Percentiles rank a stretch among this genome's conserved stretches.
Conservation (phyloP, 2,797 vertebrate species). For the Mormyrops boulengeri region DNA sequence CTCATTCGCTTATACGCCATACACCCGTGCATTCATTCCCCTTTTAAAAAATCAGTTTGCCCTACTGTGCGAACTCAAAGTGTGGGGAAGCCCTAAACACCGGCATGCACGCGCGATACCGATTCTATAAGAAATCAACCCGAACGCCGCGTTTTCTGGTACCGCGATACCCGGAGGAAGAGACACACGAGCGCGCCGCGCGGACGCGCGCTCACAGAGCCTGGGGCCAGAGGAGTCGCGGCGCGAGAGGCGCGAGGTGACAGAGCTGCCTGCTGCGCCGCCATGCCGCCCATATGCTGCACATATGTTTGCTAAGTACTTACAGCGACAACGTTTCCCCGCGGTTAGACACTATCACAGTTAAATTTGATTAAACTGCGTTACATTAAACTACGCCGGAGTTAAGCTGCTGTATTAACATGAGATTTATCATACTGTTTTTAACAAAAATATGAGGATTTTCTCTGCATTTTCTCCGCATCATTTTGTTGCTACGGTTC, state of each 20-base stretch:
- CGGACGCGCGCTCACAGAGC: not conserved
- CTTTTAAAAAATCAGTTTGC: not conserved
- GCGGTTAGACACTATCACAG: not conserved
- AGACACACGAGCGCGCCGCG: not conserved
- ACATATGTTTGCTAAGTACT: constrained; percentile 14
- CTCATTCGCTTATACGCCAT: not conserved
- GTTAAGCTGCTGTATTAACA: not conserved
- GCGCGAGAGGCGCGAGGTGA: constrained; percentile 2
- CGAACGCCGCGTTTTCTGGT: not conserved
- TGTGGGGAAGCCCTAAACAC: not conserved
- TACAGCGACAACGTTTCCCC: constrained; percentile 1
- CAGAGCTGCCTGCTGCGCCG: constrained; percentile 2
- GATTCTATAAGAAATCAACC: not conserved
- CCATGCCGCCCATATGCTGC: constrained; percentile 9
- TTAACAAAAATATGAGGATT: constrained; percentile 6
- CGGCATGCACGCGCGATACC: not conserved
- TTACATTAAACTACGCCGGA: not conserved
- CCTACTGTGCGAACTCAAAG: not conserved
- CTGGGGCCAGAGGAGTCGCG: not conserved
- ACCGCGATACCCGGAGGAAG: not conserved
- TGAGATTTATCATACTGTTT: not conserved
- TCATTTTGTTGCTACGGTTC: not conserved
- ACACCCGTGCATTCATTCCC: not conserved
- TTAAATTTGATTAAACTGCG: constrained; percentile 8
- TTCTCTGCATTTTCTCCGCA: not conserved